Evolutionary conservation across 2,888 invertebrate genomes (phyloP).

Genomic region (Euplagia quadripunctaria): DNA sequence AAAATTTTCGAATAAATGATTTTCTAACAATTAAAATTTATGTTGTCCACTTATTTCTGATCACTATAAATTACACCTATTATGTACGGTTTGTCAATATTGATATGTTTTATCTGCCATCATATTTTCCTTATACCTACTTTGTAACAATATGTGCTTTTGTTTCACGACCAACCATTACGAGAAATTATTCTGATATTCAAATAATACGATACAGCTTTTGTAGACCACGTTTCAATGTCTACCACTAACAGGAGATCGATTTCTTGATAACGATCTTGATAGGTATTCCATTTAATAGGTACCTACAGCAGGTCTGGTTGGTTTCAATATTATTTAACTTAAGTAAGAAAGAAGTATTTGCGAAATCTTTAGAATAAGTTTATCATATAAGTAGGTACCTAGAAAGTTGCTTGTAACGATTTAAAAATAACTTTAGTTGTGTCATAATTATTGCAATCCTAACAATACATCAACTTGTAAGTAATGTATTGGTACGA

Average conservation of each 20-base stretch:
- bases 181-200: conserved; percentile 54
- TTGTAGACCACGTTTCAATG: conserved; percentile 47
- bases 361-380: not conserved
- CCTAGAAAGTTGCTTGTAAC: conserved; percentile 61
- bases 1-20: not conserved
- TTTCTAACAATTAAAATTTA: conserved; percentile 11
- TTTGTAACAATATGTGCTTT: conserved; percentile 58
- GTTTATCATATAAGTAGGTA: not conserved
- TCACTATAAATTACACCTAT: conserved; percentile 17
- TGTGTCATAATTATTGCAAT: conserved; percentile 1
- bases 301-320: conserved; percentile 23
- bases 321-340: conserved; percentile 3
- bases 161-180: conserved; percentile 63
- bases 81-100: conserved; percentile 23
- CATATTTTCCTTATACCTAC: conserved; percentile 53
- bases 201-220: conserved; percentile 43
- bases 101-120: conserved; percentile 28
- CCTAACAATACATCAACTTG: conserved; percentile 27
- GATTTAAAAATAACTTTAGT: not conserved
- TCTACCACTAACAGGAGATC: conserved; percentile 58
- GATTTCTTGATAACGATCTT: conserved; percentile 69
- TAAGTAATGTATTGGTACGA: conserved; percentile 41
- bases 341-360: not conserved
- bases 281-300: conserved; percentile 34
- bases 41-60: conserved; percentile 7